Evolutionary conservation across 2,888 invertebrate genomes (phyloP), one percentile per base, ranked within the genome.

Genomic region (Rhamphomyia laevipes): DNA sequence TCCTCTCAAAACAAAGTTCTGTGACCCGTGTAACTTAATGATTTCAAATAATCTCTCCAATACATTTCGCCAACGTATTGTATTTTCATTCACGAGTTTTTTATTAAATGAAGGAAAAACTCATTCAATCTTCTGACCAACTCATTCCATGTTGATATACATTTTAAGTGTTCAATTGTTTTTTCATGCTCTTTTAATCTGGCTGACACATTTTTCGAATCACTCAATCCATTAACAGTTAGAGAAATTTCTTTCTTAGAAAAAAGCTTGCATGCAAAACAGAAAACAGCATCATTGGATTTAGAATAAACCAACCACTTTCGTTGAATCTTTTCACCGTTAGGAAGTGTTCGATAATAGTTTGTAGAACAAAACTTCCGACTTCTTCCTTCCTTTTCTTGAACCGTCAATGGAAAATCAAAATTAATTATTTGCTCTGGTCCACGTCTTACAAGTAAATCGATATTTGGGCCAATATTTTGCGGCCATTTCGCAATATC

Each of bases 281-380:
- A 35, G 33, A 35, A 35, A 13, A 35, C 12, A 35, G 13, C 33
- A 35, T 35, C 33, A 13, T 35, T 35, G 5, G 33, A 35, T 35
- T 35, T 35, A n/a, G 33, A 35, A 35, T 35, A 35, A 13, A 13
- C 33, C 13, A 35, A 35, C 33, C 33, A 35, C 12, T 35, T 13
- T 13, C 17, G 42, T 23, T 42, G 21, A 23, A 23, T 23, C 23
- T 42, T 42, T 23, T 42, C 42, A 23, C 42, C 42, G 23, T 42
- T 42, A 42, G 42, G 42, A 21, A 42, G 42, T 42, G 21, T 42
- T 42, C 42, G 9, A 21, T 23, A 42, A 42, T 42, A 42, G 42
- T 42, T 42, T 42, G 21, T 23, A 23, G 23, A 23, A 42, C 21
- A 42, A 42, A 42, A 42, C 23, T 42, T 42, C 6, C 42, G 11